Evolutionary conservation across 2,888 invertebrate species (phyloP).

Genomic region (Plebejus argus): DNA sequence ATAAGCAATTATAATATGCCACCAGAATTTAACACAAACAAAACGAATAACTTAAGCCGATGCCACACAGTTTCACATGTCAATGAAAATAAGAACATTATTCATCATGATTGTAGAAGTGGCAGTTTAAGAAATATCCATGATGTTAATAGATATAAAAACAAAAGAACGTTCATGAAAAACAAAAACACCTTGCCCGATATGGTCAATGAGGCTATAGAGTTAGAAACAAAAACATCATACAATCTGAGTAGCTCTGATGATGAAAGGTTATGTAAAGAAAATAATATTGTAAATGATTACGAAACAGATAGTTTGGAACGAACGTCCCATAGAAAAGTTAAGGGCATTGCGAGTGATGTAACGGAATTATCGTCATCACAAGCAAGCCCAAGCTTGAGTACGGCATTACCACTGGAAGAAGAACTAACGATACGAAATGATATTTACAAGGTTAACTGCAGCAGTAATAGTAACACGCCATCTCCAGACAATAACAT

Average conservation of each 20-base stretch:
- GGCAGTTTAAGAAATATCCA: slow-evolving; percentile 53
- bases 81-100: slow-evolving; percentile 62
- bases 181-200: slow-evolving; percentile 78
- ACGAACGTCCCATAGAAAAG: slow-evolving; percentile 77
- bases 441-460: slow-evolving; percentile 84
- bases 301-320: slow-evolving; percentile 89
- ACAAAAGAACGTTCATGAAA: slow-evolving; percentile 52
- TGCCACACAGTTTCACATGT: slow-evolving; percentile 59
- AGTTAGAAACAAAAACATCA: slow-evolving; percentile 72
- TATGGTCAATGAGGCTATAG: slow-evolving; percentile 85
- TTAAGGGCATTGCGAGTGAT: slow-evolving; percentile 81
- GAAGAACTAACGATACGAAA: slow-evolving; percentile 91
- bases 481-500: slow-evolving; percentile 68
- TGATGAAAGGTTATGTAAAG: slow-evolving; percentile 64
- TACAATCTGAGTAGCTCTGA: slow-evolving; percentile 69
- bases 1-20: slow-evolving; percentile 68
- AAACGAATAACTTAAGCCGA: slow-evolving; percentile 52
- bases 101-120: slow-evolving; percentile 53
- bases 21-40: slow-evolving; percentile 59
- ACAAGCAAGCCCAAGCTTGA: slow-evolving; percentile 87
- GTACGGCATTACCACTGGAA: slow-evolving; percentile 87
- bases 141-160: slow-evolving; percentile 47
- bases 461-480: slow-evolving; percentile 78
- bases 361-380: slow-evolving; percentile 84
- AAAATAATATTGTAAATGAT: slow-evolving; percentile 78